Conservation (phyloP, 1,140 invertebrate genomes). For the Paraescarpia echinospica region DNA sequence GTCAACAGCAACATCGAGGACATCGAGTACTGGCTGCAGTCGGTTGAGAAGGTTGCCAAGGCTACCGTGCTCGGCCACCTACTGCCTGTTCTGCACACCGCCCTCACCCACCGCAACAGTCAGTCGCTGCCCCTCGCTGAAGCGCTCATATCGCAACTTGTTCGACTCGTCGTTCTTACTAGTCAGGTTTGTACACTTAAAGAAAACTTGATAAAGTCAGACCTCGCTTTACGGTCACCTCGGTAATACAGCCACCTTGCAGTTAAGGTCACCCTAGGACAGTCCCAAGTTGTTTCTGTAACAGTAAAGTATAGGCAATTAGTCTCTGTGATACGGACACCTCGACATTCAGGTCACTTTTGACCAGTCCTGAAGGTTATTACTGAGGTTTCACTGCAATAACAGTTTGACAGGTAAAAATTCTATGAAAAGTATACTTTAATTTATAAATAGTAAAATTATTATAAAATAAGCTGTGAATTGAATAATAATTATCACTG, state of each 20-base stretch:
- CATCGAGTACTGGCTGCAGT: constrained; percentile 45
- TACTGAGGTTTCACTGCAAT: too few species aligned
- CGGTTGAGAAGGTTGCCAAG: constrained; percentile 52
- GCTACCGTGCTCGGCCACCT: constrained; percentile 54
- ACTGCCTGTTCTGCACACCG: constrained; percentile 51
- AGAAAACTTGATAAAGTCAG: background rate
- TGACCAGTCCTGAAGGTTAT: too few species aligned
- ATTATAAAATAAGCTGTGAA: background rate
- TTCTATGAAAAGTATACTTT: background rate
- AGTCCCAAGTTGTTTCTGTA: too few species aligned
- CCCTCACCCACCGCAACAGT: constrained; percentile 50
- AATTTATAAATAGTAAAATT: background rate
- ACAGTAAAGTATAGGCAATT: too few species aligned
- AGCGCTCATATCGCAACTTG: constrained; percentile 51
- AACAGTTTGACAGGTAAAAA: too few species aligned
- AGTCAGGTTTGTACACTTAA: constrained; percentile 44
- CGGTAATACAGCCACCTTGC: too few species aligned
- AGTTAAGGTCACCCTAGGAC: too few species aligned
- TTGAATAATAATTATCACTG: background rate
- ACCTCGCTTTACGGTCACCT: too few species aligned
- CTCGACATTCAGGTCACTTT: too few species aligned
- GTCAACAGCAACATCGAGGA: constrained; percentile 41
- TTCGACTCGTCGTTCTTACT: constrained; percentile 49
- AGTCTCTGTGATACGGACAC: too few species aligned
- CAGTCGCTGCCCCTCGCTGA: constrained; percentile 47